These are phyloP conservation scores for Druon quercuslanigerum DNA, from an alignment of 1,140 invertebrate species.

Conservation along the genomic window DNA sequence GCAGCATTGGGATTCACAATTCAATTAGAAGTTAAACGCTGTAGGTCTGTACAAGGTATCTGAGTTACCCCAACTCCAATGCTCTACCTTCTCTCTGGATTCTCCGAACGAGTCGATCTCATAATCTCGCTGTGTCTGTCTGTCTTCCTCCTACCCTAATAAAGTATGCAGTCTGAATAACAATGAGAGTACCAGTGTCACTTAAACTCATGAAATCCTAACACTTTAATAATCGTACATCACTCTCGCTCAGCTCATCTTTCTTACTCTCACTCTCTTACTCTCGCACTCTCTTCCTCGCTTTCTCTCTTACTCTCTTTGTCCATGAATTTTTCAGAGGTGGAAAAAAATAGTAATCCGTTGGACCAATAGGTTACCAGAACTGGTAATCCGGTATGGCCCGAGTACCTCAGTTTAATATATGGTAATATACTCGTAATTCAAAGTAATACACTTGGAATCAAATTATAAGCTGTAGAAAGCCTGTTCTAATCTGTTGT, in stretches of 20 bases:
- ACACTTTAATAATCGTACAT: conserved; percentile 60
- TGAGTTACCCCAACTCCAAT: conserved; percentile 59
- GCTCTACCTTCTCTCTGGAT: conserved; percentile 23
- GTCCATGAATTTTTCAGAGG: no score
- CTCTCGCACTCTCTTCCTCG: no score
- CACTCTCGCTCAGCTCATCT: conserved; percentile 31
- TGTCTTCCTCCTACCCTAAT: conserved; percentile 60
- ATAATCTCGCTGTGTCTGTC: conserved; percentile 56
- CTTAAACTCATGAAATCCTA: conserved; percentile 49
- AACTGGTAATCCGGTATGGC: no score
- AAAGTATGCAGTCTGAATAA: conserved; percentile 68
- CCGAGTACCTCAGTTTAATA: no score
- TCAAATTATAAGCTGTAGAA: no score
- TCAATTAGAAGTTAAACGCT: conserved; percentile 71
- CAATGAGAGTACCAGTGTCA: conserved; percentile 62
- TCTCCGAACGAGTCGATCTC: conserved; percentile 53
- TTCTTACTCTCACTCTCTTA: conserved; percentile 34
- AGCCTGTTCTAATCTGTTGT: no score
- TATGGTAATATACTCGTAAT: no score
- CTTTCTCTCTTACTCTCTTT: no score
- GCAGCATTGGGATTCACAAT: conserved; percentile 65
- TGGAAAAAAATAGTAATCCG: no score
- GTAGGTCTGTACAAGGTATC: conserved; percentile 63
- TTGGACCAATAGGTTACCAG: no score
- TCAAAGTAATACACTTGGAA: no score